phyloP scores from a whole-genome alignment of 2,888 invertebrate species.

The Leucophenga maculata region DNA sequence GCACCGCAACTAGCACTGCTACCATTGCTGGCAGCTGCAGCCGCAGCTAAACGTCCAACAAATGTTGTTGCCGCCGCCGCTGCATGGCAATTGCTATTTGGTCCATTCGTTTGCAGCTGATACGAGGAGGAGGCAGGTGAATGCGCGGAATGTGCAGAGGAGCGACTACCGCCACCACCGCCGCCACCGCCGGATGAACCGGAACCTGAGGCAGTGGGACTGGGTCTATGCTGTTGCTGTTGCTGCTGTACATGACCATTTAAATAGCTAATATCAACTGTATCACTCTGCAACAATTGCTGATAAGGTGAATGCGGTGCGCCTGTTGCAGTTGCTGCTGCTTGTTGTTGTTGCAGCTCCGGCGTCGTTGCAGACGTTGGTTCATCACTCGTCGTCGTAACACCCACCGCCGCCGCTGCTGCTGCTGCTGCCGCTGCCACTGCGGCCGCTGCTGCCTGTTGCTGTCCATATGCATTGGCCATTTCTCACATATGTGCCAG shows the following conservation, averaged over 20 bases:
- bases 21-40: conserved; percentile 42
- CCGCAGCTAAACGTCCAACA: conserved; percentile 33
- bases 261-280: conserved; percentile 39
- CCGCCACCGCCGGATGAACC: conserved; percentile 46
- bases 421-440: conserved; percentile 31
- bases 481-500: conserved; percentile 73
- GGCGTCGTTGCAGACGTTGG: conserved; percentile 40
- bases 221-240: conserved; percentile 55
- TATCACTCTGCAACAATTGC: conserved; percentile 17
- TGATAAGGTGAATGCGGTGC: conserved; percentile 48
- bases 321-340: conserved; percentile 16
- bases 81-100: conserved; percentile 12
- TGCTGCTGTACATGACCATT: conserved; percentile 40
- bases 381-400: conserved; percentile 37
- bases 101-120: conserved; percentile 5
- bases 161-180: conserved; percentile 57
- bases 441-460: conserved; percentile 34
- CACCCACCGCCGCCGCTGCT: conserved; percentile 31
- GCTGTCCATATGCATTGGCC: conserved; percentile 70
- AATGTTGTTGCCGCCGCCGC: conserved; percentile 36
- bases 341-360: conserved; percentile 31
- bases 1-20: conserved; percentile 30
- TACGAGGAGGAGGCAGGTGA: conserved; percentile 56
- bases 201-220: conserved; percentile 67
- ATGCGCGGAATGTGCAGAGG: conserved; percentile 68